phyloP scores from a whole-genome alignment of 2,797 vertebrate species.

The Anas bahamensis region DNA sequence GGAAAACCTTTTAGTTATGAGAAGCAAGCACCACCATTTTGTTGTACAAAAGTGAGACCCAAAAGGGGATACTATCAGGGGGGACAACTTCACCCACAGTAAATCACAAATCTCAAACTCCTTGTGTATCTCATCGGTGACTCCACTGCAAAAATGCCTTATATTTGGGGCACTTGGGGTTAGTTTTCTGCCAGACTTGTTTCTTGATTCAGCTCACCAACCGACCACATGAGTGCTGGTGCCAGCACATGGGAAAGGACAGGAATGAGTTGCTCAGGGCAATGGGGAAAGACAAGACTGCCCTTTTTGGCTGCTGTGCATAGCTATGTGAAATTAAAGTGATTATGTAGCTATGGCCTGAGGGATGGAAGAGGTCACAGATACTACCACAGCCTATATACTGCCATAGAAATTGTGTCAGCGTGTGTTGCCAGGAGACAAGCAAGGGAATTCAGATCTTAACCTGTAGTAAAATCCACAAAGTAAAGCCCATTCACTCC shows the following conservation, averaged over 20 bases:
- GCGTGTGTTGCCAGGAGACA: conserved; percentile 53
- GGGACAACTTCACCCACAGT: not conserved
- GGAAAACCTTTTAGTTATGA: not conserved
- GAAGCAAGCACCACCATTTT: not conserved
- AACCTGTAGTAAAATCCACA: conserved; percentile 20
- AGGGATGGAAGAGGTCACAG: conserved; percentile 58
- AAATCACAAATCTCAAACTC: not conserved
- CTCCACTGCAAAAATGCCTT: not conserved
- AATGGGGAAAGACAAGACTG: not conserved
- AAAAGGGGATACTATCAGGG: not conserved
- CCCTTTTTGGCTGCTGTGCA: conserved; percentile 45
- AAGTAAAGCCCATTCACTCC: not conserved
- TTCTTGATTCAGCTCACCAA: not conserved
- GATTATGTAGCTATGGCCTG: conserved; percentile 60
- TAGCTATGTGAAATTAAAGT: conserved; percentile 67
- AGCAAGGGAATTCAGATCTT: conserved; percentile 35
- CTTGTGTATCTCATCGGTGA: not conserved
- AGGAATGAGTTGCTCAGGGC: conserved; percentile 15
- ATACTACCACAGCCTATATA: conserved; percentile 41
- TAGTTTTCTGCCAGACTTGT: not conserved
- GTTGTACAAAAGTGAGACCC: not conserved
- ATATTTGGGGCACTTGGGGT: not conserved
- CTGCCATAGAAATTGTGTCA: conserved; percentile 42
- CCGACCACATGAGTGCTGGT: not conserved
- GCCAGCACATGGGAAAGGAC: not conserved